Percentiles rank a stretch among this genome's conserved stretches.
Conservation (phyloP, 2,113 vertebrate genomes). For the Phrynosoma platyrhinos region DNA sequence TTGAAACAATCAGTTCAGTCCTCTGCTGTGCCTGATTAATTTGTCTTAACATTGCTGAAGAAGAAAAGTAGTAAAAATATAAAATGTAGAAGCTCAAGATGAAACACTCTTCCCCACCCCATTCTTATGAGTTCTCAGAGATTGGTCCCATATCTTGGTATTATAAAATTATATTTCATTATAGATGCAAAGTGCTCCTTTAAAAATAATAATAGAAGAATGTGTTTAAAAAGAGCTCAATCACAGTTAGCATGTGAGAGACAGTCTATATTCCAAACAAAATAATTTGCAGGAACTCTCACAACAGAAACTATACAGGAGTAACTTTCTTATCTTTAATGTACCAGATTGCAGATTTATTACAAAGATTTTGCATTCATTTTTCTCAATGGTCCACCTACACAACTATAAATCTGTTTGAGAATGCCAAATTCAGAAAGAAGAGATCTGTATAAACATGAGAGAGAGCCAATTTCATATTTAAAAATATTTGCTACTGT, state of each 20-base stretch:
- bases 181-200: neutral
- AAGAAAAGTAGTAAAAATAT: neutral
- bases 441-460: neutral
- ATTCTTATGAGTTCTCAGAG: neutral
- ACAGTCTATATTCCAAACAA: neutral
- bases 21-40: constrained; percentile 14
- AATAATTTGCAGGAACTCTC: neutral
- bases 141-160: neutral
- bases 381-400: neutral
- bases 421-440: neutral
- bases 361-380: neutral
- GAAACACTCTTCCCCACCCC: neutral
- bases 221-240: neutral
- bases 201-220: neutral
- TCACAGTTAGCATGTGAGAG: neutral
- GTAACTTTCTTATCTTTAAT: too few relatives aligned
- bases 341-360: neutral
- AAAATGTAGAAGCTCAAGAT: neutral
- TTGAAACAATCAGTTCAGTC: neutral
- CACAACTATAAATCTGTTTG: neutral
- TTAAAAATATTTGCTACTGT: neutral
- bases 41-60: constrained; percentile 1
- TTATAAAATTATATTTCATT: neutral
- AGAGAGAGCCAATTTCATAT: neutral
- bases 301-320: neutral